Percentiles rank a stretch among this genome's conserved stretches.
These are phyloP conservation scores for Hippocampus zosterae DNA, from an alignment of 2,113 vertebrate species.

Conservation along the genomic window DNA sequence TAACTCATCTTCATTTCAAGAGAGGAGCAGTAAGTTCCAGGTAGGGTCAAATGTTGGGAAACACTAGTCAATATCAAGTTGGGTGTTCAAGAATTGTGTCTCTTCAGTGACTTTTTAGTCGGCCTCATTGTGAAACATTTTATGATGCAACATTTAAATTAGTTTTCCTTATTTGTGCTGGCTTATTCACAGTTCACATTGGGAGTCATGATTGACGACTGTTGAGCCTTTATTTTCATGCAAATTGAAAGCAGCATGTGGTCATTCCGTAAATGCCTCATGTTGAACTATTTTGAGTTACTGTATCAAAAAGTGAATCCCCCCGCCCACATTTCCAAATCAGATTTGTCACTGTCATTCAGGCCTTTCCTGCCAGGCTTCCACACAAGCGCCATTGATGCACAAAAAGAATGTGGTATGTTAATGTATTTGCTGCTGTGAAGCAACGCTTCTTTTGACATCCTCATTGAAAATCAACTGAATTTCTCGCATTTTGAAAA, in stretches of 20 bases:
- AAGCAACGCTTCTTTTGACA: conserved; percentile 9
- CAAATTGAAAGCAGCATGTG: conserved; percentile 56
- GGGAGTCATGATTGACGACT: conserved; percentile 37
- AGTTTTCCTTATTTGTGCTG: conserved; percentile 10
- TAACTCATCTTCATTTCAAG: conserved; percentile 13
- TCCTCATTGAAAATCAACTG: conserved; percentile 4
- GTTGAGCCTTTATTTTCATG: conserved; percentile 60
- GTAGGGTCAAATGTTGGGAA: conserved; percentile 5
- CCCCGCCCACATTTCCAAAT: conserved; percentile 40
- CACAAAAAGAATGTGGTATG: conserved; percentile 23
- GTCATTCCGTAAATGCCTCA: conserved; percentile 54
- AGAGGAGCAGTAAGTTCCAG: conserved; percentile 13
- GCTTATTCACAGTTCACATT: conserved; percentile 30
- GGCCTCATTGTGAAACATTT: background rate
- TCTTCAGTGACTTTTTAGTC: background rate
- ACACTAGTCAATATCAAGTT: conserved; percentile 8
- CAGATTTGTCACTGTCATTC: conserved; percentile 41
- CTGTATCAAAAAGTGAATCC: conserved; percentile 41
- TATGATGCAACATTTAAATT: conserved; percentile 20
- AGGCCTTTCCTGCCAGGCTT: conserved; percentile 33
- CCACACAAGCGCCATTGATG: conserved; percentile 24
- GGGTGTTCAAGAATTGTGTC: conserved; percentile 21
- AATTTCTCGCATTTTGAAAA: background rate
- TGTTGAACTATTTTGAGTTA: conserved; percentile 33
- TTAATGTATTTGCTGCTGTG: conserved; percentile 35